Evolutionary conservation across 2,113 vertebrate species (phyloP), one percentile per base, ranked within the genome.

Genomic region (Origma solitaria): DNA sequence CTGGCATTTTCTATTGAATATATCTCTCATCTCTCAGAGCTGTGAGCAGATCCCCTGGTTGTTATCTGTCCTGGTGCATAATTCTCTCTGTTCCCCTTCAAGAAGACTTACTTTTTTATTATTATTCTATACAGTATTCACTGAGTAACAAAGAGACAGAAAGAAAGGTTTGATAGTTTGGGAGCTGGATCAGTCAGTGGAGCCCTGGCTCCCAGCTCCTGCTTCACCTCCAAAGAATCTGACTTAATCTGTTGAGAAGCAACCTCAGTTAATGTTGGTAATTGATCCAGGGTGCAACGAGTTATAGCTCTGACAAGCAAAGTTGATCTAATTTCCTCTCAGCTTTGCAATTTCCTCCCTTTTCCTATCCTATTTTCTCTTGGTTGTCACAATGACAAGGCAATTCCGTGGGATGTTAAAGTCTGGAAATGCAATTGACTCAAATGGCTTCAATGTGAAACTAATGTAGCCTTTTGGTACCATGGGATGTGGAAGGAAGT

Each of bases 321-420:
- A 95, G 93, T 90, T 96, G 94, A 95, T 94, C 82, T 96, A 97
- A 96, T 96, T 97, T 97, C 93, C 94, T 90, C 71, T 78, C 58
- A 90, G 71, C 92, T 92, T 94, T 93, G 87, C 75, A 94, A 95
- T 97, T 96, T 97, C 95, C 95, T 96, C 92, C 53, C 44, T 95
- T 94, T 91, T 92, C 92, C 60, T 88, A 88, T 60, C 76, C 72
- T 70, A 81, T 95, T 96, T 95, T 96, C 88, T 71, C 64, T 84
- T 90, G 56, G 58, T 94, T 95, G 69, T 94, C 90, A 93, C 88
- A 95, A 82, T 81, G 90, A 96, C 94, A 96, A 78, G 90, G 92
- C 87, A 95, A 94, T 97, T 96, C 93, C 71, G 83, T 86, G 56
- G 79, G 64, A 96, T 90, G 80, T 93, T 96, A 38, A 92, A 83